Percentiles rank a stretch among this genome's conserved stretches.
phyloP scores from a whole-genome alignment of 2,797 vertebrate genomes.

The Alectoris magna region DNA sequence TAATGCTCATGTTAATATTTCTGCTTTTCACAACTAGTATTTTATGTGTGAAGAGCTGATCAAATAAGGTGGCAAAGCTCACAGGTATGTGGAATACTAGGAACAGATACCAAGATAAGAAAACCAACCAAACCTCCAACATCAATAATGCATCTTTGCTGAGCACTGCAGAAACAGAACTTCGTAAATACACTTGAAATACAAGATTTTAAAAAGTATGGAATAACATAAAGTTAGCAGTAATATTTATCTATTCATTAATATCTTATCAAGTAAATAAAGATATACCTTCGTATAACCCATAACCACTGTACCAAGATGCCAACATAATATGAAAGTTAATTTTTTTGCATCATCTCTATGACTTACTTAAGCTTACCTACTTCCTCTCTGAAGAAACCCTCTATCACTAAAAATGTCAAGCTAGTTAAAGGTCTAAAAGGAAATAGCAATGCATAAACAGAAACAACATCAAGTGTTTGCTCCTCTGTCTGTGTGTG shows the following conservation, averaged over 20 bases:
- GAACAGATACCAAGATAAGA: background rate
- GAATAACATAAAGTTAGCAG: background rate
- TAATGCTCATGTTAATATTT: background rate
- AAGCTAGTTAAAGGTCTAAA: constrained; percentile 14
- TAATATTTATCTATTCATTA: background rate
- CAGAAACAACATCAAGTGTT: constrained; percentile 4
- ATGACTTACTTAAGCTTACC: background rate
- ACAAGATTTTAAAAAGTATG: background rate
- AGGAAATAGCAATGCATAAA: background rate
- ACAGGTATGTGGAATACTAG: background rate
- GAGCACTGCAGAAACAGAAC: background rate
- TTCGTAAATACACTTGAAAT: constrained; percentile 27
- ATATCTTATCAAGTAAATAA: background rate
- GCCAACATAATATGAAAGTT: background rate
- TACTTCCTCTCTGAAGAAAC: background rate
- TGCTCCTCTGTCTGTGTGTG: background rate
- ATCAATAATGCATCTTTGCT: background rate
- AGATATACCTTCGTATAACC: background rate
- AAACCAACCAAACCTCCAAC: fast-evolving
- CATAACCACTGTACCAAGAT: background rate
- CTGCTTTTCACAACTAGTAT: background rate
- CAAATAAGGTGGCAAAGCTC: background rate
- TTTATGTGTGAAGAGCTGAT: background rate
- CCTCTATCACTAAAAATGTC: background rate
- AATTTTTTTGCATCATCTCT: background rate